Evolutionary conservation across 2,888 invertebrate species (phyloP).

Genomic region (Melinaea menophilus): DNA sequence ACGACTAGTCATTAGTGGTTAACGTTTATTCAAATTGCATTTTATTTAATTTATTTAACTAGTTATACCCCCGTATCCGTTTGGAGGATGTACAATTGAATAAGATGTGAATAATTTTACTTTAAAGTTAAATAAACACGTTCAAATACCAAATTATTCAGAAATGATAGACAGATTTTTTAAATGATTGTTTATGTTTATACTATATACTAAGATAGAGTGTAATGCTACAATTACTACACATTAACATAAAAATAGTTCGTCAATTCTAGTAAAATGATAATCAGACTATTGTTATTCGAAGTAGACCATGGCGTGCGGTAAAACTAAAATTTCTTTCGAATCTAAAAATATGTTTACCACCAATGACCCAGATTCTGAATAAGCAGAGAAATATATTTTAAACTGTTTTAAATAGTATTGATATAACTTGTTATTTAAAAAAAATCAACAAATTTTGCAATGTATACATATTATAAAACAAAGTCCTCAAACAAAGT

Average conservation of each 20-base stretch:
- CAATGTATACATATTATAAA: too few species aligned
- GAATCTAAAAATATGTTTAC: constrained; percentile 23
- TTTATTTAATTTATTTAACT: neutral
- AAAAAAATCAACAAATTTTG: too few species aligned
- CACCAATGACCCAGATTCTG: constrained; percentile 21
- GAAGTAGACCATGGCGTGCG: constrained; percentile 1
- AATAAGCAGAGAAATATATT: constrained; percentile 1
- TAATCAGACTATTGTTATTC: neutral
- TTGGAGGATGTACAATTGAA: neutral
- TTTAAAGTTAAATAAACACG: too few species aligned
- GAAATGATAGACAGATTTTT: too few species aligned
- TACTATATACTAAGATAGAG: too few species aligned
- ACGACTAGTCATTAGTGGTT: constrained; percentile 26
- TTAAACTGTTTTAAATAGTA: neutral
- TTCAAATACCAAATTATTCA: too few species aligned
- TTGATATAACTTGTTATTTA: neutral
- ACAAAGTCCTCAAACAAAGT: too few species aligned
- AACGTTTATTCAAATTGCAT: neutral
- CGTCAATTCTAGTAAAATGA: neutral
- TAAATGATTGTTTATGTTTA: too few species aligned
- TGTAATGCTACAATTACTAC: too few species aligned
- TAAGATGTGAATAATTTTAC: neutral
- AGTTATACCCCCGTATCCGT: too few species aligned
- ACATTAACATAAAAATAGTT: too few species aligned
- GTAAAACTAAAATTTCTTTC: constrained; percentile 28